Conservation (phyloP, 1,140 invertebrate species). For the Geopemphigus sp. region DNA sequence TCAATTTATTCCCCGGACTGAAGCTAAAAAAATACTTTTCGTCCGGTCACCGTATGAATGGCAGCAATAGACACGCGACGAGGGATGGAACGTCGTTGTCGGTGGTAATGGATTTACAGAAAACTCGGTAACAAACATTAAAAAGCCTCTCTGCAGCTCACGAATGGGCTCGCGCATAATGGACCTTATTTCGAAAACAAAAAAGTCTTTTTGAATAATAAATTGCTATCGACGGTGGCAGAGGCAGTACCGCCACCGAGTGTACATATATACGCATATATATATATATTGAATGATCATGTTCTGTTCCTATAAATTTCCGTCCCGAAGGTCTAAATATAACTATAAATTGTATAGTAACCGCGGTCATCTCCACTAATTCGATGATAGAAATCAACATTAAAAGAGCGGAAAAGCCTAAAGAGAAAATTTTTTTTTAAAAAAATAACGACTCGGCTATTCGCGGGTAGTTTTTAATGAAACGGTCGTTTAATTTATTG, state of each 20-base stretch:
- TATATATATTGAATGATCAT: neutral
- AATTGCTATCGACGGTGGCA: neutral
- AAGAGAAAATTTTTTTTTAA: neutral
- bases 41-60: no score
- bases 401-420: neutral
- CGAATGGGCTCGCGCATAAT: neutral
- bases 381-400: neutral
- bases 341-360: no score
- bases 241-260: no score
- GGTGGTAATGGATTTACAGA: slow-evolving; percentile 7
- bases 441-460: neutral
- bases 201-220: slow-evolving; percentile 24
- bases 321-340: no score
- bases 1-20: neutral
- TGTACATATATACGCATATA: no score
- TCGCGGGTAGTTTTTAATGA: neutral
- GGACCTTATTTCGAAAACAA: slow-evolving; percentile 2
- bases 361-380: neutral
- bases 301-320: no score
- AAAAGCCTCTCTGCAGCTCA: neutral
- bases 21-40: neutral
- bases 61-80: no score
- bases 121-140: neutral
- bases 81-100: neutral
- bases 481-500: neutral